Percentiles rank a stretch among this genome's conserved stretches.
Evolutionary conservation across 2,113 vertebrate species (phyloP).

Genomic region (Myanophis thanlyinensis): DNA sequence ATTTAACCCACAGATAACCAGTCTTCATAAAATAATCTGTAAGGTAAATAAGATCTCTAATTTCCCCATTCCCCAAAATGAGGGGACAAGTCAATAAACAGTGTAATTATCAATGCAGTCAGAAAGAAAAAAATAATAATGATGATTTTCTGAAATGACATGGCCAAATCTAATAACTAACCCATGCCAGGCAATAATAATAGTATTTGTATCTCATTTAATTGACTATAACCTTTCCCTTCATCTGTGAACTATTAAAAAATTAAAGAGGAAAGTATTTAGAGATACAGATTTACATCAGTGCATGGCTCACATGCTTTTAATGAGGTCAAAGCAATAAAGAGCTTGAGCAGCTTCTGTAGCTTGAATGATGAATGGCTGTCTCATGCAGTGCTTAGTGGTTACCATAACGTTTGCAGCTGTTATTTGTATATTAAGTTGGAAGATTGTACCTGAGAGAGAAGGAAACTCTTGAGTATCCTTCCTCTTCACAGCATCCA

Average conservation of each 20-base stretch:
- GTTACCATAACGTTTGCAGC: neutral
- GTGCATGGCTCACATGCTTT: constrained; percentile 60
- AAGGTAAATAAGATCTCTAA: neutral
- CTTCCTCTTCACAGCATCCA: neutral
- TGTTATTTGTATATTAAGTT: constrained; percentile 41
- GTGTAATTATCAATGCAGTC: constrained; percentile 63
- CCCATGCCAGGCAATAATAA: constrained; percentile 64
- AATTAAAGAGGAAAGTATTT: constrained; percentile 68
- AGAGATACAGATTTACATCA: constrained; percentile 67
- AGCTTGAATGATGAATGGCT: constrained; percentile 80
- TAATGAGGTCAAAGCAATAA: constrained; percentile 75
- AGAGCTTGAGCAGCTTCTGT: constrained; percentile 64
- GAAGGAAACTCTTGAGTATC: neutral
- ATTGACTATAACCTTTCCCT: constrained; percentile 72
- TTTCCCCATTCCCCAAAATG: constrained; percentile 18
- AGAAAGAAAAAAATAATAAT: constrained; percentile 61
- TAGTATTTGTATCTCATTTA: constrained; percentile 70
- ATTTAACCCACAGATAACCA: constrained; percentile 35
- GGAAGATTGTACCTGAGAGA: neutral
- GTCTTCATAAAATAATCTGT: constrained; percentile 9
- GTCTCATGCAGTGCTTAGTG: constrained; percentile 67
- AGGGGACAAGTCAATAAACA: constrained; percentile 59
- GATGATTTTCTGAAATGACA: constrained; percentile 59
- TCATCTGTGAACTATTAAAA: constrained; percentile 70
- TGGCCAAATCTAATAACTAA: constrained; percentile 63